Evolutionary conservation across 1,140 invertebrate species (phyloP).

Genomic region (Diorhabda carinulata): DNA sequence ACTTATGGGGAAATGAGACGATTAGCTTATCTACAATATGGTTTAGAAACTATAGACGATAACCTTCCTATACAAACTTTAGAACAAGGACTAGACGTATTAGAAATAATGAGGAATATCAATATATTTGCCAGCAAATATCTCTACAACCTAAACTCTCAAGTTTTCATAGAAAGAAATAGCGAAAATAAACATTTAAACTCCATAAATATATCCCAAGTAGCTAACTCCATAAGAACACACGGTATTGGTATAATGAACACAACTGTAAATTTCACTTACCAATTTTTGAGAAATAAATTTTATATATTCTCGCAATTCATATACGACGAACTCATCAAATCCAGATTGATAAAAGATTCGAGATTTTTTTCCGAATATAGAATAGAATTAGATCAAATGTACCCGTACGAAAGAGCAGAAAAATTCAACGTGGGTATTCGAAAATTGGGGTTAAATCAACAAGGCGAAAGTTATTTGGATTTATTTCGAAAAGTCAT

Average conservation of each 20-base stretch:
- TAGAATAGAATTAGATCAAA: constrained; percentile 53
- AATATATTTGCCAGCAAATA: constrained; percentile 93
- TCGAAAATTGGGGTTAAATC: constrained; percentile 78
- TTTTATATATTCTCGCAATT: constrained; percentile 96
- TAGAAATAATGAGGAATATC: constrained; percentile 97
- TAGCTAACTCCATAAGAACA: constrained; percentile 96
- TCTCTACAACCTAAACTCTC: constrained; percentile 95
- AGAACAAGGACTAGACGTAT: constrained; percentile 95
- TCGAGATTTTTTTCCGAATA: constrained; percentile 68
- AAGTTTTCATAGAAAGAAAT: constrained; percentile 90
- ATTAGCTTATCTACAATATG: constrained; percentile 82
- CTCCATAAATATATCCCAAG: constrained; percentile 91
- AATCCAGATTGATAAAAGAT: constrained; percentile 90
- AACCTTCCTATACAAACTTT: constrained; percentile 94
- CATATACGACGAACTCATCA: constrained; percentile 97
- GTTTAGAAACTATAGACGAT: constrained; percentile 78
- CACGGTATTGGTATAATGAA: constrained; percentile 98
- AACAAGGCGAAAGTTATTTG: constrained; percentile 82
- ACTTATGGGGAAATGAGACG: constrained; percentile 95
- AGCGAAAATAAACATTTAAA: constrained; percentile 94
- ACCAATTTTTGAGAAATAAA: constrained; percentile 93
- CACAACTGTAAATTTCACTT: constrained; percentile 95
- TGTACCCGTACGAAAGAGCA: constrained; percentile 83
- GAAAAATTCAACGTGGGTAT: constrained; percentile 95
- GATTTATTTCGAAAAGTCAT: constrained; percentile 91